phyloP scores from a whole-genome alignment of 2,888 invertebrate species.

The Lomographa bimaculata region DNA sequence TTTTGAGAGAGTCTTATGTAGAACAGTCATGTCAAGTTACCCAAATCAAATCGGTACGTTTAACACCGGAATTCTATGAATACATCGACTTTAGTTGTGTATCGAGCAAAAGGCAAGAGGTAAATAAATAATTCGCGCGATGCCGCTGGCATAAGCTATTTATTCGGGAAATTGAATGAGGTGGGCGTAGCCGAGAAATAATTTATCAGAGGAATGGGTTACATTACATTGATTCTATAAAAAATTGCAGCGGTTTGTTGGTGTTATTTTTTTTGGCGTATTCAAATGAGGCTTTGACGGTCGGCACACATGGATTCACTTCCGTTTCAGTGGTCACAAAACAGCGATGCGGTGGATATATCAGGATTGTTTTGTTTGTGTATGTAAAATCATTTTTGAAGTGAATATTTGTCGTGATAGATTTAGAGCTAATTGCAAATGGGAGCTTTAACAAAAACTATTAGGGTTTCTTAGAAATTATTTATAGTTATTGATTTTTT shows the following conservation, averaged over 20 bases:
- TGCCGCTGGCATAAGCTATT: conserved; percentile 49
- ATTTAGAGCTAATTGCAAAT: no score
- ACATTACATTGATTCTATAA: conserved; percentile 51
- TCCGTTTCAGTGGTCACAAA: conserved; percentile 5
- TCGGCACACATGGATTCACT: background rate
- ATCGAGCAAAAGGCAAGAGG: conserved; percentile 39
- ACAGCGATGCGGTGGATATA: background rate
- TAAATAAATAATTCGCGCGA: conserved; percentile 44
- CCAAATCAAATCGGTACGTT: conserved; percentile 5
- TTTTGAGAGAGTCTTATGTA: no score
- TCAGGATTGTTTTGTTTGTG: no score
- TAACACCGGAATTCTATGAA: conserved; percentile 24
- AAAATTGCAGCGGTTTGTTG: conserved; percentile 51
- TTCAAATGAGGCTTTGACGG: conserved; percentile 23
- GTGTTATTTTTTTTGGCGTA: conserved; percentile 34
- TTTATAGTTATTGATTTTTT: no score
- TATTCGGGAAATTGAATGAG: conserved; percentile 53
- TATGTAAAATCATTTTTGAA: no score
- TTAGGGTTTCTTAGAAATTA: no score
- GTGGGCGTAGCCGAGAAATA: conserved; percentile 48
- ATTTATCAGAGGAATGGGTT: conserved; percentile 57
- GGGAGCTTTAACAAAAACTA: no score
- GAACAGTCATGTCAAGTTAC: background rate
- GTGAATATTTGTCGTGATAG: no score
- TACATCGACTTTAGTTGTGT: conserved; percentile 26